Percentiles rank a stretch among this genome's conserved stretches.
Evolutionary conservation across 2,888 invertebrate genomes (phyloP).

Genomic region (Cryptocephalus moraei): DNA sequence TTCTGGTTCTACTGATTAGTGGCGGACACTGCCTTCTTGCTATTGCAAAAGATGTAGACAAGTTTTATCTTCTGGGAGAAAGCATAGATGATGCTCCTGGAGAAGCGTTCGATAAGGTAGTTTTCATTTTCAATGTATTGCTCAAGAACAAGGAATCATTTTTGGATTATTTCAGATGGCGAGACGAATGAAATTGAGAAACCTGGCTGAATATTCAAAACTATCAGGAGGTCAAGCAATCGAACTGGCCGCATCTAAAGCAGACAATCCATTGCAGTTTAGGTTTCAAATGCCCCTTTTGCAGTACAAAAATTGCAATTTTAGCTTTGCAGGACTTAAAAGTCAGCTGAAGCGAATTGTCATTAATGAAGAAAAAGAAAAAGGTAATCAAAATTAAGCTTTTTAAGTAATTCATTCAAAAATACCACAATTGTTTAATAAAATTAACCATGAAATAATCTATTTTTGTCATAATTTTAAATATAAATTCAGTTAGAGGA

Average conservation of each 20-base stretch:
- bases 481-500: too few species aligned
- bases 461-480: too few species aligned
- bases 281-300: slow-evolving; percentile 56
- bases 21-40: slow-evolving; percentile 86
- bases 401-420: too few species aligned
- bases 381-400: slow-evolving; percentile 31
- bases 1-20: slow-evolving; percentile 78
- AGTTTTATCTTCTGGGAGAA: slow-evolving; percentile 72
- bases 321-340: slow-evolving; percentile 81
- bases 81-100: slow-evolving; percentile 83
- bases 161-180: slow-evolving; percentile 43
- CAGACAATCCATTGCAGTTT: slow-evolving; percentile 54
- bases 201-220: slow-evolving; percentile 60
- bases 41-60: slow-evolving; percentile 59
- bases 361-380: slow-evolving; percentile 46
- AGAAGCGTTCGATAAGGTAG: slow-evolving; percentile 84
- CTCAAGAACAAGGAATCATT: not conserved
- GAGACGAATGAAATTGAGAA: slow-evolving; percentile 70
- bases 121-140: too few species aligned
- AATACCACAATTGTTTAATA: too few species aligned
- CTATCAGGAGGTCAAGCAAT: slow-evolving; percentile 79
- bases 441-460: too few species aligned
- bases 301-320: slow-evolving; percentile 68
- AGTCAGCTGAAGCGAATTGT: slow-evolving; percentile 49
- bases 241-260: slow-evolving; percentile 64